Conservation (phyloP, 2,113 vertebrate species). For the Sardina pilchardus region DNA sequence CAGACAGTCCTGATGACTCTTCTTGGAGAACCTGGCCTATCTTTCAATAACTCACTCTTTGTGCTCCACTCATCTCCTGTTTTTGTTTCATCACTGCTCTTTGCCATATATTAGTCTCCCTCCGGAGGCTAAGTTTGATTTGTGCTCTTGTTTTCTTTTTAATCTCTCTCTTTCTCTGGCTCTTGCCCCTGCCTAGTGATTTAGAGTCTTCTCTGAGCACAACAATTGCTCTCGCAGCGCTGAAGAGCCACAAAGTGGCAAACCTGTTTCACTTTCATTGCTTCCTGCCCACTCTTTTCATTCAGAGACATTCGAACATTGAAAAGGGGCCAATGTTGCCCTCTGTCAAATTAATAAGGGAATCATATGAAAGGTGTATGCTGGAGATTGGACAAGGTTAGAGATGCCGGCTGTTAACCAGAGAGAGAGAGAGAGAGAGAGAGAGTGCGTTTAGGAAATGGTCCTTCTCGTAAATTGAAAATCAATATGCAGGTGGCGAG, state of each 20-base stretch:
- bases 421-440: neutral
- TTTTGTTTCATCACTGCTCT: neutral
- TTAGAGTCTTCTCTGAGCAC: neutral
- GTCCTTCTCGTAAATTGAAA: neutral
- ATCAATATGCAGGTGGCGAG: conserved; percentile 8
- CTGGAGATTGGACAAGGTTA: neutral
- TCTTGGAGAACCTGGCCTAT: neutral
- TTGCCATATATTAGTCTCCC: neutral
- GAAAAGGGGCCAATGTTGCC: neutral
- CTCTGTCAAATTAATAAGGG: conserved; percentile 8
- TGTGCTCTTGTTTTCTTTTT: neutral
- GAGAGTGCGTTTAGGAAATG: neutral
- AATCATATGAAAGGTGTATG: neutral
- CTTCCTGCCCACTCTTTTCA: neutral
- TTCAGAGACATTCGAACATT: neutral
- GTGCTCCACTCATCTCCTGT: neutral
- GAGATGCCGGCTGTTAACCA: neutral
- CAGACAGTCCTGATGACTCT: neutral
- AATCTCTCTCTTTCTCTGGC: neutral
- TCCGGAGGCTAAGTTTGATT: neutral
- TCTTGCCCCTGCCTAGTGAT: neutral
- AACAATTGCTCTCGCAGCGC: neutral
- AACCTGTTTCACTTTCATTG: neutral
- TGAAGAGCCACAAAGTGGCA: neutral
- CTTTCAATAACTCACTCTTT: neutral